These are phyloP conservation scores for Eunapius fragilis DNA, from an alignment of 37 sponge, comb jelly and placozoan species.

Conservation along the genomic window DNA sequence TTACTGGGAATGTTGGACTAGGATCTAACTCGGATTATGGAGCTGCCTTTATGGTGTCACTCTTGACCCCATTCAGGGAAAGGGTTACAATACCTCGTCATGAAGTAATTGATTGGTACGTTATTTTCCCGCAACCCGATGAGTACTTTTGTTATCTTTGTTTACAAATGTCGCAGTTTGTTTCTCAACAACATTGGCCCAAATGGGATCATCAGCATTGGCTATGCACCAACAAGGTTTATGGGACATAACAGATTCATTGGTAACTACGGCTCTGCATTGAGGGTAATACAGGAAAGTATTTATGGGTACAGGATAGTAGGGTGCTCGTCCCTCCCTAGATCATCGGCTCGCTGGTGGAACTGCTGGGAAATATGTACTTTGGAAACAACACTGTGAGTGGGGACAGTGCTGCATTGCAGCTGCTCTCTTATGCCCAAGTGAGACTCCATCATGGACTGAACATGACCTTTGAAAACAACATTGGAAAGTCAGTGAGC, in stretches of 20 bases:
- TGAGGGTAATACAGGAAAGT: not conserved
- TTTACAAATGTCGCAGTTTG: slow-evolving; percentile 8
- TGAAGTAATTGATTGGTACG: slow-evolving; percentile 33
- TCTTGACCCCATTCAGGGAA: too few relatives aligned
- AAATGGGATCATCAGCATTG: too few relatives aligned
- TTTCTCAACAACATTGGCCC: slow-evolving; percentile 35
- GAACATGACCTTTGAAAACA: too few relatives aligned
- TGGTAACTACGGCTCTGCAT: slow-evolving; percentile 15
- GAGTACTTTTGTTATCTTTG: too few relatives aligned
- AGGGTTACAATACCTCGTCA: too few relatives aligned
- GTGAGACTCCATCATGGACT: too few relatives aligned
- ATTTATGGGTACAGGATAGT: too few relatives aligned
- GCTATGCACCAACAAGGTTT: too few relatives aligned
- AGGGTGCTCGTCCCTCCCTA: not conserved
- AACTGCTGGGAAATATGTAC: slow-evolving; percentile 8
- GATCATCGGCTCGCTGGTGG: slow-evolving; percentile 40
- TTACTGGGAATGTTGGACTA: slow-evolving; percentile 34
- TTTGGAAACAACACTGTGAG: slow-evolving; percentile 20
- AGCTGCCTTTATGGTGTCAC: slow-evolving; percentile 22
- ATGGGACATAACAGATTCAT: slow-evolving; percentile 31
- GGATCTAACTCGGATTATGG: slow-evolving; percentile 33
- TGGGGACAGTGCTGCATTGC: slow-evolving; percentile 33
- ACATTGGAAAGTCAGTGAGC: too few relatives aligned
- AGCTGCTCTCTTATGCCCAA: slow-evolving; percentile 44
- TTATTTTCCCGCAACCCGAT: not conserved